phyloP scores from a whole-genome alignment of 2,888 invertebrate species.

The Lochmaea crataegi region DNA sequence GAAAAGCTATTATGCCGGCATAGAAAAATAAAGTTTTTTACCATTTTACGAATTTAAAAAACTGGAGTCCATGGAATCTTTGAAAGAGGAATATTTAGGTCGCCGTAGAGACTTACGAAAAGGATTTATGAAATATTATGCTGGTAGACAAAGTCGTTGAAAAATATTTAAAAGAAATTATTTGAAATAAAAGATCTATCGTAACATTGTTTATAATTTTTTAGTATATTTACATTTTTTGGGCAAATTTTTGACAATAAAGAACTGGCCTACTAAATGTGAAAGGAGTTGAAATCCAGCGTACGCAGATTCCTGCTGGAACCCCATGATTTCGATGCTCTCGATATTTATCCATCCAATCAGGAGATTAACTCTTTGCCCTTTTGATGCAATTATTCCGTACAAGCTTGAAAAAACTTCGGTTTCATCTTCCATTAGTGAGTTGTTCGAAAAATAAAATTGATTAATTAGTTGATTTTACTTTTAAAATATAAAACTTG shows the following conservation, averaged over 20 bases:
- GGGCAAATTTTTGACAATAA: background rate
- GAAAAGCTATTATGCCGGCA: too few species aligned
- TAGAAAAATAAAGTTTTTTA: too few species aligned
- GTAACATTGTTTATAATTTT: too few species aligned
- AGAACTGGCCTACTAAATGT: slow-evolving; percentile 6
- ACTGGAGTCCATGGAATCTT: too few species aligned
- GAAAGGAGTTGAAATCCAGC: background rate
- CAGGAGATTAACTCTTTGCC: slow-evolving; percentile 12
- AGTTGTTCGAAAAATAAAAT: background rate
- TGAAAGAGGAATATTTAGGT: too few species aligned
- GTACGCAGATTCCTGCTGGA: background rate
- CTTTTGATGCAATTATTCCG: slow-evolving; percentile 20
- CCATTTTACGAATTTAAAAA: too few species aligned
- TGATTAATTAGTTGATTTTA: background rate
- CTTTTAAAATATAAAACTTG: too few species aligned
- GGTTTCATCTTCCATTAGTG: background rate
- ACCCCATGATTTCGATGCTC: slow-evolving; percentile 1
- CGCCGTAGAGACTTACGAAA: too few species aligned
- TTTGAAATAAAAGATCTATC: too few species aligned
- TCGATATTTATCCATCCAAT: slow-evolving; percentile 19
- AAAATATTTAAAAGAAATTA: too few species aligned
- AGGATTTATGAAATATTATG: too few species aligned
- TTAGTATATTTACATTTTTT: background rate
- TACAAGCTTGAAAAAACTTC: slow-evolving; percentile 4
- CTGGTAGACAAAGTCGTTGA: too few species aligned